Evolutionary conservation across 2,113 vertebrate species (phyloP).

Genomic region (Hyaena hyaena): DNA sequence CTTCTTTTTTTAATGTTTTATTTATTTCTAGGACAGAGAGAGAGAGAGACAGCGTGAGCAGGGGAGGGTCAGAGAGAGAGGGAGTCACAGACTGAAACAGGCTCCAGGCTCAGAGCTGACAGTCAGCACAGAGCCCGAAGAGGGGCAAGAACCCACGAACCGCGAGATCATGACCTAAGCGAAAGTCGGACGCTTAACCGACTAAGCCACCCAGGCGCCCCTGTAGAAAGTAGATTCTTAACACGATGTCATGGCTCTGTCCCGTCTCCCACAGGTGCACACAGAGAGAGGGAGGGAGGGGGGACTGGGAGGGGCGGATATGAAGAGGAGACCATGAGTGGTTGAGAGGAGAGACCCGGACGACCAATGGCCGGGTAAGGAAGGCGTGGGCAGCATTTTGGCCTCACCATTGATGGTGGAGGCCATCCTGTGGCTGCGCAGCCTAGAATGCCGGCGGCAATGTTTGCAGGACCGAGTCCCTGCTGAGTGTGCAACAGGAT

Average conservation of each 20-base stretch:
- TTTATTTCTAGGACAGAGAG: too few species aligned
- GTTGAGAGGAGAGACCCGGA: neutral
- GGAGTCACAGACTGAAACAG: too few species aligned
- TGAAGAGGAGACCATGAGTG: neutral
- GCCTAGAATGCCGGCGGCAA: neutral
- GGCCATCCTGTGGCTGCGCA: rapidly evolving
- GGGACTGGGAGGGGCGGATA: neutral
- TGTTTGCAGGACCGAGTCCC: rapidly evolving
- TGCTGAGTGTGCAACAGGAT: rapidly evolving
- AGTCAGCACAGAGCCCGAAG: too few species aligned
- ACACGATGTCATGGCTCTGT: neutral
- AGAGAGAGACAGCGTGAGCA: too few species aligned
- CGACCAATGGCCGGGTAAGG: neutral
- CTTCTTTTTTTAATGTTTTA: neutral
- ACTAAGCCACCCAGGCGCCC: too few species aligned
- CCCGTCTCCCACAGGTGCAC: neutral
- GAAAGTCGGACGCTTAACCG: too few species aligned
- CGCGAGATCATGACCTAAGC: too few species aligned
- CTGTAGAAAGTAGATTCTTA: neutral
- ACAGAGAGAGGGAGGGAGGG: neutral
- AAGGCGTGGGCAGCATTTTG: neutral
- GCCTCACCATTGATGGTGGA: too few species aligned
- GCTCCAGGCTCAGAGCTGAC: too few species aligned
- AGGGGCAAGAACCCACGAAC: too few species aligned
- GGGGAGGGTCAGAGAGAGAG: too few species aligned